These are phyloP conservation scores for Xiphophorus maculatus DNA, from an alignment of 2,113 vertebrate species.

Conservation along the genomic window DNA sequence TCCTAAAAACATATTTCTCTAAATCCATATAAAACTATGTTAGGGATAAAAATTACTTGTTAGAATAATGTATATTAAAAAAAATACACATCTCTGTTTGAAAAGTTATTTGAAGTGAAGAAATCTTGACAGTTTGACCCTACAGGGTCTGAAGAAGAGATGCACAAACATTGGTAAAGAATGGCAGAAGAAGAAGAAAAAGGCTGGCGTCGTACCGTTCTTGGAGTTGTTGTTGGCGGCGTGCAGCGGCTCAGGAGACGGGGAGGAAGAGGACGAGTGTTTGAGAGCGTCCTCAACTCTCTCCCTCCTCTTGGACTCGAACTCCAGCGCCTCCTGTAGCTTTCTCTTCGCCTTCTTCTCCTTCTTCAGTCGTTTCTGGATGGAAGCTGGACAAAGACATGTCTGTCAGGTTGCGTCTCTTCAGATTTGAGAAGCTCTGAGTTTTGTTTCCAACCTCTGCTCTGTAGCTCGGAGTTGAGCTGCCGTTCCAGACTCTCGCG, in stretches of 20 bases:
- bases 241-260: slow-evolving; percentile 84
- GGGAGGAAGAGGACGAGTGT: slow-evolving; percentile 87
- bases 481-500: slow-evolving; percentile 95
- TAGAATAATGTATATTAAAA: too few relatives aligned
- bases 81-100: too few relatives aligned
- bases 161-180: not conserved
- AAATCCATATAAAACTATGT: too few relatives aligned
- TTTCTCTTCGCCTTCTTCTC: slow-evolving; percentile 98
- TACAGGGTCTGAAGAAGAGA: not conserved
- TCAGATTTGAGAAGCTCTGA: not conserved
- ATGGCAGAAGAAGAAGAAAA: too few relatives aligned
- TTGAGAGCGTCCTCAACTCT: slow-evolving; percentile 90
- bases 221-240: slow-evolving; percentile 82
- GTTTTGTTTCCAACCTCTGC: slow-evolving; percentile 81
- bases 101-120: too few relatives aligned
- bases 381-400: slow-evolving; percentile 84
- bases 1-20: too few relatives aligned
- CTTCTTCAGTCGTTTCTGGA: slow-evolving; percentile 97
- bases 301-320: slow-evolving; percentile 92
- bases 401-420: not conserved
- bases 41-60: too few relatives aligned
- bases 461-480: slow-evolving; percentile 93
- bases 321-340: slow-evolving; percentile 96
- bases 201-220: slow-evolving; percentile 15
- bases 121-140: too few relatives aligned